phyloP scores from a whole-genome alignment of 1,140 invertebrate genomes.

The Drosophila prosaltans region DNA sequence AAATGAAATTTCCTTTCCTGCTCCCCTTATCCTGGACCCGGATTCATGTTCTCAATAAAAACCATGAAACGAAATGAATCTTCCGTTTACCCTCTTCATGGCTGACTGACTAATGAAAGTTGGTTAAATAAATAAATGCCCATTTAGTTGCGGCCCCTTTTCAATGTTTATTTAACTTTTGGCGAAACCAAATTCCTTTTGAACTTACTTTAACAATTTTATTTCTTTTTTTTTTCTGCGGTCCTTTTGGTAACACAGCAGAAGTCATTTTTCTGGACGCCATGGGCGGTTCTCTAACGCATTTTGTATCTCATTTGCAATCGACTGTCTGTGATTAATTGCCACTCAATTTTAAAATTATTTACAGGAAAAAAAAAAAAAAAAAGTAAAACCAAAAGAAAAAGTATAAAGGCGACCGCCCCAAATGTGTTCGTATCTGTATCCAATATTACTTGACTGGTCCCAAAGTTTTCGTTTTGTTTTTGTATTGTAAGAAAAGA shows the following conservation, averaged over 20 bases:
- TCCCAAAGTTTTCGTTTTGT: constrained; percentile 46
- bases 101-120: constrained; percentile 67
- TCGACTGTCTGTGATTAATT: constrained; percentile 77
- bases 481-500: neutral
- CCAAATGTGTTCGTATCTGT: constrained; percentile 54
- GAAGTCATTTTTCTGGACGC: constrained; percentile 37
- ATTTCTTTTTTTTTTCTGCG: constrained; percentile 29
- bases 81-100: constrained; percentile 31
- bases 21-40: constrained; percentile 9
- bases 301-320: constrained; percentile 77
- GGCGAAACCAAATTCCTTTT: constrained; percentile 35
- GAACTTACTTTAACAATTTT: constrained; percentile 31
- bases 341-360: constrained; percentile 75
- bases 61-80: neutral
- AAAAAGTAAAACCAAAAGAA: constrained; percentile 29
- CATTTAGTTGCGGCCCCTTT: constrained; percentile 71
- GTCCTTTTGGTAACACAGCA: constrained; percentile 8
- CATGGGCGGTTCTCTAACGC: constrained; percentile 51
- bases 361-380: constrained; percentile 41
- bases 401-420: constrained; percentile 27
- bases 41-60: constrained; percentile 19
- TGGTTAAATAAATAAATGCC: constrained; percentile 77
- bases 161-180: constrained; percentile 71
- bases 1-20: constrained; percentile 50
- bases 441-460: constrained; percentile 70